These are phyloP conservation scores for Neomorphus geoffroyi DNA, from an alignment of 2,797 vertebrate species.

Conservation along the genomic window DNA sequence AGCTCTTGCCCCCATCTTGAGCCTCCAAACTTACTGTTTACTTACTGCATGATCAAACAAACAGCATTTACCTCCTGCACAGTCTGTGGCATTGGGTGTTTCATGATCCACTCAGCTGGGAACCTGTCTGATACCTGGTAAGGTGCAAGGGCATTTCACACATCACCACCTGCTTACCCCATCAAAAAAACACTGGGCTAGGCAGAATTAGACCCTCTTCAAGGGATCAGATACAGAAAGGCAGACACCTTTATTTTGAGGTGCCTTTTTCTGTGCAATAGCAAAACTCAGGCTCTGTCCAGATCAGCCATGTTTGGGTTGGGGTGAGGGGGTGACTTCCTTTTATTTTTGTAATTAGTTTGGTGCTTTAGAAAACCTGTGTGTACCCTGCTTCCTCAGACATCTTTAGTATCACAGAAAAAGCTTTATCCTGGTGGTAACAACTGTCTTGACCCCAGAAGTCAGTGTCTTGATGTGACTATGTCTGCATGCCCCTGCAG, in stretches of 20 bases:
- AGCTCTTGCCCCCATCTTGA: not conserved
- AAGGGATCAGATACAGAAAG: not conserved
- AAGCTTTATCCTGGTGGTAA: not conserved
- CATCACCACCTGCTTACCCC: not conserved
- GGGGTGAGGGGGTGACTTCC: not conserved
- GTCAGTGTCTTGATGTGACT: not conserved
- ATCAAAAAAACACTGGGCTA: not conserved
- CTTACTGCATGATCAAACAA: not conserved
- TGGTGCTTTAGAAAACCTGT: not conserved
- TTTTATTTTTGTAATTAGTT: not conserved
- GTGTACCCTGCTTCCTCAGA: not conserved
- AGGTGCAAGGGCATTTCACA: not conserved
- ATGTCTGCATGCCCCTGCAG: fast-evolving
- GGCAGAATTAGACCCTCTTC: not conserved
- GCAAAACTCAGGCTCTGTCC: not conserved
- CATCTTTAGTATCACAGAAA: not conserved
- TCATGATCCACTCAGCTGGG: not conserved
- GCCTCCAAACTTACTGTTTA: not conserved
- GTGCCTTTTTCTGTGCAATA: not conserved
- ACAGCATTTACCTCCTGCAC: not conserved
- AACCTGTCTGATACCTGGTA: not conserved
- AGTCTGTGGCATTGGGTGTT: not conserved
- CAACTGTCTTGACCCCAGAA: not conserved
- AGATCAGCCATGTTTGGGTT: not conserved
- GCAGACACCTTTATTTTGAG: not conserved